Evolutionary conservation across 1,140 invertebrate species (phyloP).

Genomic region (Danaus melanippus): DNA sequence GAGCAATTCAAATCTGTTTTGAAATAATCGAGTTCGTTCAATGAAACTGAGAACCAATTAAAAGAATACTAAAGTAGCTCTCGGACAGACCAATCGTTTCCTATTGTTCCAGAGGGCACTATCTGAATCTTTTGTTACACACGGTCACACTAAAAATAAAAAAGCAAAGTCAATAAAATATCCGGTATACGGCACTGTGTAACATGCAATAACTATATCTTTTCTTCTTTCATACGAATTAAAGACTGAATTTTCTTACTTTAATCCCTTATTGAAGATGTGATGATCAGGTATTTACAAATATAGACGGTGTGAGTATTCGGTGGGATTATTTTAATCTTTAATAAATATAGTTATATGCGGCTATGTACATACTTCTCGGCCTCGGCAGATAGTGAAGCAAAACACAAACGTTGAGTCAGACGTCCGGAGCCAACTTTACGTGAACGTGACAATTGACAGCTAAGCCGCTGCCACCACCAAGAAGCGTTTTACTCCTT

Average conservation of each 20-base stretch:
- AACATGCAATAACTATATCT: too few species aligned
- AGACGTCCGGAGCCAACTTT: conserved; percentile 23
- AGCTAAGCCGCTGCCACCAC: conserved; percentile 53
- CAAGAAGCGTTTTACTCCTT: conserved; percentile 61
- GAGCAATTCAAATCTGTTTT: too few species aligned
- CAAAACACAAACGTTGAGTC: conserved; percentile 52
- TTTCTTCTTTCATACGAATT: too few species aligned
- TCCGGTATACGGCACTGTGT: too few species aligned
- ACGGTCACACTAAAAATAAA: conserved; percentile 39
- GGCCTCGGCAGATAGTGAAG: conserved; percentile 52
- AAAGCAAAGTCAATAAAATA: conserved; percentile 25
- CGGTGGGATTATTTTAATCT: too few species aligned
- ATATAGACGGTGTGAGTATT: too few species aligned
- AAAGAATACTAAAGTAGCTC: conserved; percentile 41
- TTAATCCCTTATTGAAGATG: too few species aligned
- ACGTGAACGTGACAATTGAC: conserved; percentile 64
- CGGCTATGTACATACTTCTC: conserved; percentile 17
- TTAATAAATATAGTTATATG: too few species aligned
- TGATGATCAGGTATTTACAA: too few species aligned
- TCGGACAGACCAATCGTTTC: conserved; percentile 47
- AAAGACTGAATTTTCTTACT: too few species aligned
- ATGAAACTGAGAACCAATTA: conserved; percentile 43
- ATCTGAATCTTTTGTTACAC: conserved; percentile 52
- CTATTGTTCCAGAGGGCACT: conserved; percentile 58
- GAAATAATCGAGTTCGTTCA: too few species aligned